Conservation (phyloP, 2,797 vertebrate species). For the Rhincodon typus region DNA sequence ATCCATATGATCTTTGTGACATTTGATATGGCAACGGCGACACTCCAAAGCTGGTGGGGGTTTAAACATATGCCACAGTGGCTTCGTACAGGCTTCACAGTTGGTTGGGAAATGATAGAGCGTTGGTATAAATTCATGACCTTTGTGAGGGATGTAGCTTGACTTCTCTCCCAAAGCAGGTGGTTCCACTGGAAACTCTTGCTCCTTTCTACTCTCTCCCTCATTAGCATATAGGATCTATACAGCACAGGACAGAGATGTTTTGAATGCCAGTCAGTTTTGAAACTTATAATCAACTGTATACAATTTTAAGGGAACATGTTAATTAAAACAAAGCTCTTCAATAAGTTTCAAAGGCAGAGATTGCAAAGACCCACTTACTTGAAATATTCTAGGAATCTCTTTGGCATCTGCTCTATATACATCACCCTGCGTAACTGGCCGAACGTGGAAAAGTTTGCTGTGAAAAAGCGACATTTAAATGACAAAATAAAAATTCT, state of each 20-base stretch:
- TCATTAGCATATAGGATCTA: slow-evolving; percentile 95
- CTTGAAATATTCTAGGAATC: slow-evolving; percentile 97
- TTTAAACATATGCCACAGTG: slow-evolving; percentile 90
- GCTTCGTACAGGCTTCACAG: slow-evolving; percentile 87
- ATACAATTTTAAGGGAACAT: background rate
- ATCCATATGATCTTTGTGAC: slow-evolving; percentile 95
- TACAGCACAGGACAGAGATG: slow-evolving; percentile 40
- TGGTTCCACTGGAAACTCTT: slow-evolving; percentile 69
- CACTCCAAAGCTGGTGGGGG: slow-evolving; percentile 91
- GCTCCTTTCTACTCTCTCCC: slow-evolving; percentile 88
- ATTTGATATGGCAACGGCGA: slow-evolving; percentile 89
- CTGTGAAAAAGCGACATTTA: slow-evolving; percentile 50
- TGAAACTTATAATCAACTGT: background rate
- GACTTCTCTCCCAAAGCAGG: slow-evolving; percentile 67
- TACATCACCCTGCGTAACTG: slow-evolving; percentile 93
- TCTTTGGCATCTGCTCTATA: slow-evolving; percentile 90
- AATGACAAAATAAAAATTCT: background rate
- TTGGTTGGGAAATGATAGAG: slow-evolving; percentile 95
- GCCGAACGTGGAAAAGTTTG: slow-evolving; percentile 91
- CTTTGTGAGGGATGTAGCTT: slow-evolving; percentile 85
- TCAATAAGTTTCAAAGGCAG: background rate
- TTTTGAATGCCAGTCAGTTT: slow-evolving; percentile 14
- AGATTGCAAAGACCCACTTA: slow-evolving; percentile 47
- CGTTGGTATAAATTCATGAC: slow-evolving; percentile 90
- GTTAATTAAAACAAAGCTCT: background rate